These are phyloP conservation scores for Drosophila pseudoananassae DNA, from an alignment of 1,140 invertebrate genomes.

Conservation along the genomic window DNA sequence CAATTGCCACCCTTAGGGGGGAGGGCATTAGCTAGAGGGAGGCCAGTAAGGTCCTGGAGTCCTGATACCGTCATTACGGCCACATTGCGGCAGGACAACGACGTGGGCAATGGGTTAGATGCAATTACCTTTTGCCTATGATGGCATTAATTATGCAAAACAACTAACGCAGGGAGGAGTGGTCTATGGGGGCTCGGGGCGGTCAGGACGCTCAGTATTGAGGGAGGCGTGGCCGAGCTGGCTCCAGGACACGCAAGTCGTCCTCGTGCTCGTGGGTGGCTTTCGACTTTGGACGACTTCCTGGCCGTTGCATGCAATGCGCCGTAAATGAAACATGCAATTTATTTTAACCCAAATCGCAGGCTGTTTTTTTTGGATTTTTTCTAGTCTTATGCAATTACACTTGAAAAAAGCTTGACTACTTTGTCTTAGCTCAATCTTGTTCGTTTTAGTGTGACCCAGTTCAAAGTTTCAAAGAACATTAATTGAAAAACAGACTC, in stretches of 20 bases:
- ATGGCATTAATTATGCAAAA: slow-evolving; percentile 79
- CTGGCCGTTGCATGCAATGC: slow-evolving; percentile 52
- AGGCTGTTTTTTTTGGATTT: slow-evolving; percentile 1
- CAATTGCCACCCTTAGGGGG: slow-evolving; percentile 51
- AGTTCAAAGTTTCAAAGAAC: too few relatives aligned
- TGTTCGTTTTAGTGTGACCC: too few relatives aligned
- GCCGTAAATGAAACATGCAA: slow-evolving; percentile 66
- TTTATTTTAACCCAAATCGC: slow-evolving; percentile 74
- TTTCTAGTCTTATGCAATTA: slow-evolving; percentile 49
- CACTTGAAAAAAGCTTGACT: not conserved
- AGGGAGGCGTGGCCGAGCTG: slow-evolving; percentile 3
- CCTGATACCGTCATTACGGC: slow-evolving; percentile 68
- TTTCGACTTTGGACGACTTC: slow-evolving; percentile 28
- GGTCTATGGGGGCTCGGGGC: not conserved
- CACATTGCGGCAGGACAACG: slow-evolving; percentile 61
- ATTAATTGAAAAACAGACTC: too few relatives aligned
- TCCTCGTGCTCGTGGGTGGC: slow-evolving; percentile 10
- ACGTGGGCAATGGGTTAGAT: slow-evolving; percentile 41
- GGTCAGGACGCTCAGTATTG: too few relatives aligned
- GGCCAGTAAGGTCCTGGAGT: not conserved
- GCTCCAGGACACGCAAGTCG: slow-evolving; percentile 19
- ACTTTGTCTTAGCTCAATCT: too few relatives aligned
- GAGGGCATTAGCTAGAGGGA: not conserved
- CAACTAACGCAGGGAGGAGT: slow-evolving; percentile 27
- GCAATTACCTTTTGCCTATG: slow-evolving; percentile 68